A percentile compares a stretch with the other conserved stretches of the same genome.
Conservation (phyloP, 1,140 invertebrate species). For the Carposina sasakii region DNA sequence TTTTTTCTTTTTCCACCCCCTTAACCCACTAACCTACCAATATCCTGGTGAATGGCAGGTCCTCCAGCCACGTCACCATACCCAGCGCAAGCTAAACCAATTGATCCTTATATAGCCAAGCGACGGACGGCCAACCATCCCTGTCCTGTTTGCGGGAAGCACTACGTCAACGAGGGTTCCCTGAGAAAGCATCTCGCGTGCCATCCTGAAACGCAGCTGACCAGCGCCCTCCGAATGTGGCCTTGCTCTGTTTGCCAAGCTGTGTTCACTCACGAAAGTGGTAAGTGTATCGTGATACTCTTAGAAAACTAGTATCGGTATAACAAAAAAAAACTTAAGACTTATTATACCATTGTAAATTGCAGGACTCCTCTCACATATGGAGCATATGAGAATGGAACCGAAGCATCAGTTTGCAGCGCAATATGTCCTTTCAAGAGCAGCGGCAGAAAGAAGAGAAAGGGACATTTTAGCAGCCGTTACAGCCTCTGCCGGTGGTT, state of each 20-base stretch:
- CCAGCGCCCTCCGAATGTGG: conserved; percentile 92
- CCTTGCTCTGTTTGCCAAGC: conserved; percentile 95
- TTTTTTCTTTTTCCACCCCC: conserved; percentile 54
- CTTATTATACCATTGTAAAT: conserved; percentile 17
- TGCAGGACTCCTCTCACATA: conserved; percentile 90
- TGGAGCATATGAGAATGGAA: conserved; percentile 98
- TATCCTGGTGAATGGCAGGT: conserved; percentile 59
- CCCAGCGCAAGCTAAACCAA: conserved; percentile 70
- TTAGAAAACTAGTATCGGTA: no score
- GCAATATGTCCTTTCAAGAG: conserved; percentile 91
- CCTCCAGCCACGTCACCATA: conserved; percentile 67
- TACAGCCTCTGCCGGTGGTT: conserved; percentile 74
- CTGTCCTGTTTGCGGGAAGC: conserved; percentile 94
- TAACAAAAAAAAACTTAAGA: no score
- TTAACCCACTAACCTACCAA: conserved; percentile 62
- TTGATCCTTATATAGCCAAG: conserved; percentile 89
- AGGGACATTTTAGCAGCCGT: conserved; percentile 85
- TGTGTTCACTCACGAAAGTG: conserved; percentile 94
- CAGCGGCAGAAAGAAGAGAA: conserved; percentile 90
- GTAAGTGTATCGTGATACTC: conserved; percentile 75
- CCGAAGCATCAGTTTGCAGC: conserved; percentile 96
- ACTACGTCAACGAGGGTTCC: conserved; percentile 95
- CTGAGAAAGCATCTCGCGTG: conserved; percentile 92
- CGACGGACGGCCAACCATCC: conserved; percentile 93
- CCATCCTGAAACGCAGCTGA: conserved; percentile 92